These are phyloP conservation scores for Seriola rivoliana DNA, from an alignment of 2,113 vertebrate genomes.

Conservation along the genomic window DNA sequence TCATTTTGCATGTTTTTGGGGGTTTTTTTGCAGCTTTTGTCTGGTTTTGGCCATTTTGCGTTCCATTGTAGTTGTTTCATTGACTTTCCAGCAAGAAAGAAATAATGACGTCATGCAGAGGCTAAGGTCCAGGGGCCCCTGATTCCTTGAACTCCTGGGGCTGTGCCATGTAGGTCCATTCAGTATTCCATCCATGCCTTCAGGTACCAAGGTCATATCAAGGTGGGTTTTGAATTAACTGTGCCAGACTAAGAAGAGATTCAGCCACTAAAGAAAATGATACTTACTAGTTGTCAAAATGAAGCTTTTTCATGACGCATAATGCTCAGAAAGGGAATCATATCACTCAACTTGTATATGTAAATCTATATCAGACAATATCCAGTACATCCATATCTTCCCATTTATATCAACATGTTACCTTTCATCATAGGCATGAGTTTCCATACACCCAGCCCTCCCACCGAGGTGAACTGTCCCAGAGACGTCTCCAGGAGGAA, in stretches of 20 bases:
- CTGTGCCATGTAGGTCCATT: no score
- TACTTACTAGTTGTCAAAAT: neutral
- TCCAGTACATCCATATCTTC: neutral
- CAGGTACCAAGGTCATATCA: no score
- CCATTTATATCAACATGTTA: constrained; percentile 56
- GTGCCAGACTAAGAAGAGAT: neutral
- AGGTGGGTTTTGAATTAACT: neutral
- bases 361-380: neutral
- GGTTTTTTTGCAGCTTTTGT: no score
- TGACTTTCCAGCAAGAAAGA: no score
- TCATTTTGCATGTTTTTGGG: no score
- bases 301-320: neutral
- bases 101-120: no score
- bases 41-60: no score
- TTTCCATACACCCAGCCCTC: constrained; percentile 92
- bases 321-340: neutral
- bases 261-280: neutral
- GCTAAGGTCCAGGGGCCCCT: no score
- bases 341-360: no score
- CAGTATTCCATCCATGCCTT: no score
- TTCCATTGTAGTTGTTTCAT: no score
- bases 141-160: no score
- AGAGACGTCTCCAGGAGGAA: constrained; percentile 92
- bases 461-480: constrained; percentile 91
- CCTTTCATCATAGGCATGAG: constrained; percentile 96